Percentiles rank a stretch among this genome's conserved stretches.
Evolutionary conservation across 2,113 vertebrate genomes (phyloP).

Genomic region (Gnathonemus echidnorhynchus): DNA sequence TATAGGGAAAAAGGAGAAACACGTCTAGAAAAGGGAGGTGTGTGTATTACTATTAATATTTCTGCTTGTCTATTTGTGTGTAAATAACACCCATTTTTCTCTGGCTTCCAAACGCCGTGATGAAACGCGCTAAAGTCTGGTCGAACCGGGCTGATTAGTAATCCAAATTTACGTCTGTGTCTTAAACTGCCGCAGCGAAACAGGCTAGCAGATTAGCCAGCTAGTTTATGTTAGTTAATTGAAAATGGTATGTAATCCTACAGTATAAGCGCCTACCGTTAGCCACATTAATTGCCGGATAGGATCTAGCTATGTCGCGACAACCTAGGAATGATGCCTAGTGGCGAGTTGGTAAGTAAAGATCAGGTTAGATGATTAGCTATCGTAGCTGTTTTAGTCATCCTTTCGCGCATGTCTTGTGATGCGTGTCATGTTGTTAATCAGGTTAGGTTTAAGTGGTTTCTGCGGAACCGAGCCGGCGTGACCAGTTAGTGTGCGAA

Average conservation of each 20-base stretch:
- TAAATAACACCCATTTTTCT: not conserved
- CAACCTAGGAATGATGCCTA: not conserved
- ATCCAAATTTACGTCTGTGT: not conserved
- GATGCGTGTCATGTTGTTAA: not conserved
- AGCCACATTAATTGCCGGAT: not conserved
- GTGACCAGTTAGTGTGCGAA: not conserved
- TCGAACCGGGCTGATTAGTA: not conserved
- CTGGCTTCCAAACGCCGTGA: not conserved
- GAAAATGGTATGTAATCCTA: not conserved
- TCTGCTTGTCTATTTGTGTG: not conserved
- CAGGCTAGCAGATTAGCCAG: not conserved
- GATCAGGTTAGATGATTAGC: not conserved
- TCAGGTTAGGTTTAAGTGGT: not conserved
- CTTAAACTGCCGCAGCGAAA: not conserved
- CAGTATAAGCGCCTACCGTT: not conserved
- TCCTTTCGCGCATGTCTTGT: not conserved
- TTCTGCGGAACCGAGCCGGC: not conserved
- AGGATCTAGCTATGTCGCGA: not conserved
- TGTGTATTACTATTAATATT: conserved; percentile 24
- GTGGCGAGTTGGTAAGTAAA: not conserved
- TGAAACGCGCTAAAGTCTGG: not conserved
- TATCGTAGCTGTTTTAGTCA: not conserved
- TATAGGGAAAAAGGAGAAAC: conserved; percentile 47
- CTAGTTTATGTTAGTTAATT: not conserved
- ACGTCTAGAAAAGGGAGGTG: conserved; percentile 42